phyloP scores from a whole-genome alignment of 2,888 invertebrate genomes.

The Thalpophila matura region DNA sequence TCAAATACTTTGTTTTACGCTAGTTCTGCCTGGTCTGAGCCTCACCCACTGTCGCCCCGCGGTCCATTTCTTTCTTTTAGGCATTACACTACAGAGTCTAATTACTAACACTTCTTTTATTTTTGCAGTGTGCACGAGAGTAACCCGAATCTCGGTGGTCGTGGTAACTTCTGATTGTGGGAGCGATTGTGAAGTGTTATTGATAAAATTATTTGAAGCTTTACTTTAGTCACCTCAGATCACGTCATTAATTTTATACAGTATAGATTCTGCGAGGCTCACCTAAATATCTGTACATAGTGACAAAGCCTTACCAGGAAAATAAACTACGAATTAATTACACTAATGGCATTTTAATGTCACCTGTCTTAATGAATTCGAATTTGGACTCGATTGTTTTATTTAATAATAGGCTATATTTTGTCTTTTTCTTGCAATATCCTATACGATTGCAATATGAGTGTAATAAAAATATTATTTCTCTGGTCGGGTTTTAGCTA shows the following conservation, averaged over 20 bases:
- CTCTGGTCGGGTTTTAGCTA: slow-evolving; percentile 64
- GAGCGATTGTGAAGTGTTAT: slow-evolving; percentile 43
- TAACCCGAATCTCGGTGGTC: slow-evolving; percentile 87
- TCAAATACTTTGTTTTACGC: not conserved
- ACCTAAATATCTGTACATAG: slow-evolving; percentile 59
- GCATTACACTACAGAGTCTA: not conserved
- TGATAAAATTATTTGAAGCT: slow-evolving; percentile 61
- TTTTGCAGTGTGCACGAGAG: slow-evolving; percentile 92
- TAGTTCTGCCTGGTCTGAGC: not conserved
- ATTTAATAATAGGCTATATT: slow-evolving; percentile 25
- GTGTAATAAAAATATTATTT: slow-evolving; percentile 53
- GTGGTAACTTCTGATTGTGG: slow-evolving; percentile 88
- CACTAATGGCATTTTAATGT: slow-evolving; percentile 13
- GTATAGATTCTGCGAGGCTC: slow-evolving; percentile 68
- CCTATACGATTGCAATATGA: slow-evolving; percentile 35
- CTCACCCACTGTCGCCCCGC: not conserved
- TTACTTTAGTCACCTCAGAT: slow-evolving; percentile 70
- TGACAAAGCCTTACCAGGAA: slow-evolving; percentile 57
- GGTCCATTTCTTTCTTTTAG: not conserved
- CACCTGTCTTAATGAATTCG: slow-evolving; percentile 18
- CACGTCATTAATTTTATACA: slow-evolving; percentile 69
- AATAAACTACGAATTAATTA: slow-evolving; percentile 30
- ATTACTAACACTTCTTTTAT: slow-evolving; percentile 49
- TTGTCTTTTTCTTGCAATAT: slow-evolving; percentile 40
- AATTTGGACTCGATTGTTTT: slow-evolving; percentile 13